Conservation (phyloP, 2,888 invertebrate species). For the Sinelater perroti region DNA sequence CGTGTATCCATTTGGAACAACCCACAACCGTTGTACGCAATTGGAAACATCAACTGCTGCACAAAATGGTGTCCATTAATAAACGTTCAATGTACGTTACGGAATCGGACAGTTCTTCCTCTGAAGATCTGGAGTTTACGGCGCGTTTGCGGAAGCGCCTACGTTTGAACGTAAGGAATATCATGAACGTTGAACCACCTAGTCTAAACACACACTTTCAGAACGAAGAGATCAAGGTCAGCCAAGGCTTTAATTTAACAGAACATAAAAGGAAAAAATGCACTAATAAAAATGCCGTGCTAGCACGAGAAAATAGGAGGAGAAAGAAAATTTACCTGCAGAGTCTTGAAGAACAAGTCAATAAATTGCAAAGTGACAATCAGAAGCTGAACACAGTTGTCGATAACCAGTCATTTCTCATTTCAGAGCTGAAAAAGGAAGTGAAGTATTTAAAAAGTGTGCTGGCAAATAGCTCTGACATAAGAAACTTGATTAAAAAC, state of each 20-base stretch:
- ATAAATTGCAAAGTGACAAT: conserved; percentile 60
- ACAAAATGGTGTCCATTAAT: conserved; percentile 2
- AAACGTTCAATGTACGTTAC: conserved; percentile 14
- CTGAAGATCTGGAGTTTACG: background rate
- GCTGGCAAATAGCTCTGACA: conserved; percentile 64
- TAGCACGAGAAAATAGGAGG: conserved; percentile 70
- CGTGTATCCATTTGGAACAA: too few species aligned
- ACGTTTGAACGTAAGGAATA: background rate
- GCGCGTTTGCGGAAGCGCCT: background rate
- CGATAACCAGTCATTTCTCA: conserved; percentile 61
- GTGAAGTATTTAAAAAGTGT: conserved; percentile 66
- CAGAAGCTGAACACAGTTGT: conserved; percentile 59
- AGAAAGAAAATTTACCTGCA: conserved; percentile 69
- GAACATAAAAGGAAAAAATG: conserved; percentile 49
- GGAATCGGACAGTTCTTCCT: conserved; percentile 1
- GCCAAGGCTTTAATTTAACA: background rate
- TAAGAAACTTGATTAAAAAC: conserved; percentile 62
- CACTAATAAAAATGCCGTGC: conserved; percentile 66
- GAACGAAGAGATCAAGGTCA: conserved; percentile 4
- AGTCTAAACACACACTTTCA: background rate
- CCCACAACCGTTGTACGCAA: too few species aligned
- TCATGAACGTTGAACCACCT: background rate
- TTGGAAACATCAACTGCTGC: too few species aligned
- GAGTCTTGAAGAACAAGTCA: conserved; percentile 64
- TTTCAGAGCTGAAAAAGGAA: conserved; percentile 64